These are phyloP conservation scores for Tetrapedia diversipes DNA, from an alignment of 2,888 invertebrate species.

Conservation along the genomic window DNA sequence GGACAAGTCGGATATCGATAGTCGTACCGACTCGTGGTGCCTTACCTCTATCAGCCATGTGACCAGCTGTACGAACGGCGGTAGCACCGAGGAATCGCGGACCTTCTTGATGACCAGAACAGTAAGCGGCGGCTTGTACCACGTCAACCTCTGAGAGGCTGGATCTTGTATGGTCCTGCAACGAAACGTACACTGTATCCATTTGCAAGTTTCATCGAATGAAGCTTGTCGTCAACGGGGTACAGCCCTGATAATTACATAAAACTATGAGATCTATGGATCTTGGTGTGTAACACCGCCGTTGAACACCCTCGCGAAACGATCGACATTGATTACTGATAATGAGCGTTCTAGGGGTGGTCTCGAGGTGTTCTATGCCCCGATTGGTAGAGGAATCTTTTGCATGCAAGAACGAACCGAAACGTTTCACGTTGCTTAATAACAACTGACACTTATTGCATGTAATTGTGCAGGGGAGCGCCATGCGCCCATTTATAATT, in stretches of 20 bases:
- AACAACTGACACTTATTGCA: neutral
- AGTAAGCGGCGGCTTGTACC: constrained; percentile 98
- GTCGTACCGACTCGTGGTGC: too few relatives aligned
- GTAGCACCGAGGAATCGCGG: constrained; percentile 93
- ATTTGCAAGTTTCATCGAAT: neutral
- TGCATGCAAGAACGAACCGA: neutral
- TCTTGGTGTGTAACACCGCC: neutral
- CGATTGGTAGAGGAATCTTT: constrained; percentile 16
- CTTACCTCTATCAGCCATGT: constrained; percentile 96
- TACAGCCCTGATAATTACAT: neutral
- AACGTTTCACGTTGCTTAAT: neutral
- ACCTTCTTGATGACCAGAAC: constrained; percentile 98
- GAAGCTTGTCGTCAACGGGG: neutral
- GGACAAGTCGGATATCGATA: neutral
- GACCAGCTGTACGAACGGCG: constrained; percentile 95
- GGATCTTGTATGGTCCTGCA: constrained; percentile 98
- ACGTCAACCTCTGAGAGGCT: constrained; percentile 96
- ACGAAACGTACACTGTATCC: constrained; percentile 26
- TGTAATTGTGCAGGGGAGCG: neutral
- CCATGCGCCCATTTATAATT: neutral
- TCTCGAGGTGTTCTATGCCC: neutral
- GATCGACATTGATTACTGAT: constrained; percentile 23
- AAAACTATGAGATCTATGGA: neutral
- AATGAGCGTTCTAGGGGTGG: neutral
- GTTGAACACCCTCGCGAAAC: neutral